These are phyloP conservation scores for Xyrichtys novacula DNA, from an alignment of 2,797 vertebrate species.

Conservation along the genomic window DNA sequence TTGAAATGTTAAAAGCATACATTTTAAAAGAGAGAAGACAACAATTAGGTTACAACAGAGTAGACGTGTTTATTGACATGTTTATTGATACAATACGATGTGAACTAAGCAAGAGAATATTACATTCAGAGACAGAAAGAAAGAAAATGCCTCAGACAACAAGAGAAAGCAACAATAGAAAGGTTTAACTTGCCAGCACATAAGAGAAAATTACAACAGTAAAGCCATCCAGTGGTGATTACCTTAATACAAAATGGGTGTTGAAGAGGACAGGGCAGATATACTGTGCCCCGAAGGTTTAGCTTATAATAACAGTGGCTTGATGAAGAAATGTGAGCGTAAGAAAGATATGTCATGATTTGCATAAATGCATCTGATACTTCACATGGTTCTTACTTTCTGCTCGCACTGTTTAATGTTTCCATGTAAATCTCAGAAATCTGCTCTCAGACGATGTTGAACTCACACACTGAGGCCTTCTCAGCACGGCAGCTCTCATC, in stretches of 20 bases:
- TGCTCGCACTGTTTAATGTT: conserved; percentile 8
- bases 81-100: conserved; percentile 37
- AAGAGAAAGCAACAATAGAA: conserved; percentile 9
- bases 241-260: conserved; percentile 4
- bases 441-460: conserved; percentile 89
- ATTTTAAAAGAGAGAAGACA: too few species aligned
- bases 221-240: conserved; percentile 49
- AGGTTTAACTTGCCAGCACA: conserved; percentile 6
- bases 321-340: conserved; percentile 22
- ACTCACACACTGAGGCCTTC: conserved; percentile 95
- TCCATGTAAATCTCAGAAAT: not conserved
- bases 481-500: conserved; percentile 90
- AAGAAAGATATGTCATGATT: conserved; percentile 13
- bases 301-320: conserved; percentile 37
- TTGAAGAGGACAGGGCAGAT: not conserved
- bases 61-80: conserved; percentile 32
- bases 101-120: conserved; percentile 11
- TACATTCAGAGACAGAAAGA: conserved; percentile 6
- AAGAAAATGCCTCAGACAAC: not conserved
- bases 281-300: not conserved
- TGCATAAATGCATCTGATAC: conserved; percentile 18
- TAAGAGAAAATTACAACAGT: conserved; percentile 6
- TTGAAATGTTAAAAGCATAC: too few species aligned
- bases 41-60: not conserved
- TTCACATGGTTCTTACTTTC: conserved; percentile 10